phyloP scores from a whole-genome alignment of 2,797 vertebrate genomes.

The Tamandua tetradactyla region DNA sequence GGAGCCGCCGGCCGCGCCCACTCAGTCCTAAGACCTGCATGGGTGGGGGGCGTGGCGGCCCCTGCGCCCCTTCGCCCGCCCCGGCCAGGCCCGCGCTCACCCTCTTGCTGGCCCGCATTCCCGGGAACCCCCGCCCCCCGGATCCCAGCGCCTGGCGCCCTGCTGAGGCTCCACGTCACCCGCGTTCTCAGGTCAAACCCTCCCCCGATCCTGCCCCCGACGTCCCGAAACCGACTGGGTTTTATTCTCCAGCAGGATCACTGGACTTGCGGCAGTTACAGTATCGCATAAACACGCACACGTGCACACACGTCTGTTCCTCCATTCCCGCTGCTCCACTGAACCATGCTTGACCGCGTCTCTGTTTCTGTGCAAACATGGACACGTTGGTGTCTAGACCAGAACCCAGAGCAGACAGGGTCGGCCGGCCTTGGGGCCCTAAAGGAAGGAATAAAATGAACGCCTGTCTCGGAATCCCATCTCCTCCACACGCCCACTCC shows the following conservation, averaged over 20 bases:
- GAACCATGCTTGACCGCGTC: slow-evolving; percentile 1
- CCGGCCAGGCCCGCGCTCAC: too few relatives aligned
- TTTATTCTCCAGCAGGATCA: neutral
- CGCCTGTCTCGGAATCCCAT: neutral
- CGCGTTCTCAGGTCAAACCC: too few relatives aligned
- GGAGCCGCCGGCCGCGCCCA: too few relatives aligned
- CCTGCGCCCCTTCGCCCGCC: too few relatives aligned
- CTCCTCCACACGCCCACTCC: neutral
- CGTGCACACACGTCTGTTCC: neutral
- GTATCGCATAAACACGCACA: neutral
- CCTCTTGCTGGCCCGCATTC: too few relatives aligned
- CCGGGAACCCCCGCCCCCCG: too few relatives aligned
- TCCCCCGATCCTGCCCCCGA: too few relatives aligned
- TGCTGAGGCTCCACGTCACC: too few relatives aligned
- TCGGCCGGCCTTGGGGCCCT: too few relatives aligned
- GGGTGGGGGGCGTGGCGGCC: too few relatives aligned
- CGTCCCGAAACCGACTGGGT: neutral
- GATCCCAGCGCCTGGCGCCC: too few relatives aligned
- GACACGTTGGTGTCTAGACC: neutral
- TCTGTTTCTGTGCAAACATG: neutral
- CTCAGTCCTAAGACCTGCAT: too few relatives aligned
- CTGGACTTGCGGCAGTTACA: neutral
- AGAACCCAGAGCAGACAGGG: neutral
- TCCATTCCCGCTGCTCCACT: neutral
- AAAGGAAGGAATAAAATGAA: neutral